Evolutionary conservation across 2,888 invertebrate species (phyloP), one percentile per base, ranked within the genome.

Genomic region (Epistrophella euchroma): DNA sequence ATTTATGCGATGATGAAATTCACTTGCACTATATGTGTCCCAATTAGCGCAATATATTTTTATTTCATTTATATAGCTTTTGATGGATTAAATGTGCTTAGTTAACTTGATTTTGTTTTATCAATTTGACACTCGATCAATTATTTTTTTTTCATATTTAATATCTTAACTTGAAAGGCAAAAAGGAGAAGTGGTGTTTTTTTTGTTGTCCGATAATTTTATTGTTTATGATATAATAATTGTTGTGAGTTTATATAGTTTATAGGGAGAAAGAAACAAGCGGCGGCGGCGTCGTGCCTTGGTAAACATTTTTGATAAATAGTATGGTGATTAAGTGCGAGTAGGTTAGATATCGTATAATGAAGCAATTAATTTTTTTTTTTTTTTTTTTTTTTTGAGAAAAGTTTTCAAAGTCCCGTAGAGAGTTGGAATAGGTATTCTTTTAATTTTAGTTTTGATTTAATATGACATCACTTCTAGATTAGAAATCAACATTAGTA

Each of bases 41-140:
- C 55, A 79, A 80, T 80, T 75, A 75, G 72, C 68, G 72, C 75
- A 76, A 76, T 64, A 72, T 17, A 17, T 43, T n/a, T n/a, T 43
- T 76, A 64, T 64, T 19, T 32, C 19, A 9, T 52, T 43, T 45
- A 75, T 19, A 43, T 64, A 66, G 19, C 32, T 64, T 64, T 45
- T 60, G 55, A 35, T 62, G 81, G 85, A 85, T 85, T 85, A 77
- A 60, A 43, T 64, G 60, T 68, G 66, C 68, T 80, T 72, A 47
- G 43, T 72, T 35, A 0, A 3, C 2, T 76, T 60, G 76, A 68
- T 70, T 81, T 85, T 73, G 72, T 76, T 81, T 81, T 76, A 85
- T 85, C 85, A 73, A 66, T 70, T 70, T 81, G 85, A 81, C 81
- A 85, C 80, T 70, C 81, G 85, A 85, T 85, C 85, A 85, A 85